These are phyloP conservation scores for Labeo rohita DNA, from an alignment of 2,113 vertebrate genomes.

Conservation along the genomic window DNA sequence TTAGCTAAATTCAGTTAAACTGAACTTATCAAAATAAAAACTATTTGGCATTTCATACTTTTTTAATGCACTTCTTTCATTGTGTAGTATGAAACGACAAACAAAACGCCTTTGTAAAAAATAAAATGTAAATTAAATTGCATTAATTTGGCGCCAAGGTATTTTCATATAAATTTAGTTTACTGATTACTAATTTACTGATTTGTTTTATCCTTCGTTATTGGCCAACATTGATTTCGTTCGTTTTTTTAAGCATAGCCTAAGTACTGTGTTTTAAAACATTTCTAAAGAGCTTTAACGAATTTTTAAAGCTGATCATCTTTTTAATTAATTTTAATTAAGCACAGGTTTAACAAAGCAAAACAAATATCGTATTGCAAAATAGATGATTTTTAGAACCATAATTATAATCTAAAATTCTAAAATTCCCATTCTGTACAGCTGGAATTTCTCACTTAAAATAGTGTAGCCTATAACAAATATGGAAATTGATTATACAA, in stretches of 20 bases:
- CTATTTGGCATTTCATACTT: not conserved
- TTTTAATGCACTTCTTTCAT: not conserved
- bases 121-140: not conserved
- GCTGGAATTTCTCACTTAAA: not conserved
- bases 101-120: not conserved
- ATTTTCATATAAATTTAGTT: not conserved
- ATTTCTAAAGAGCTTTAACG: not conserved
- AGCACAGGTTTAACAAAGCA: not conserved
- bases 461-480: not conserved
- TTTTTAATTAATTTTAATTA: not conserved
- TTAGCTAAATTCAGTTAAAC: not conserved
- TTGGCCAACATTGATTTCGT: not conserved
- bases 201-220: not conserved
- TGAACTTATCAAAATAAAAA: not conserved
- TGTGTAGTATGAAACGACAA: not conserved
- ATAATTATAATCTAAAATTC: not conserved
- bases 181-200: not conserved
- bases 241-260: not conserved
- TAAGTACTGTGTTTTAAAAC: not conserved
- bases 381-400: not conserved
- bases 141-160: not conserved
- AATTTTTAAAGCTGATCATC: not conserved
- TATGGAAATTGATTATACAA: not conserved
- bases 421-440: not conserved
- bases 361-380: not conserved